A percentile compares a stretch with the other conserved stretches of the same genome.
phyloP scores from a whole-genome alignment of 35 echinoderm and acorn worm species.

The Apostichopus californicus region DNA sequence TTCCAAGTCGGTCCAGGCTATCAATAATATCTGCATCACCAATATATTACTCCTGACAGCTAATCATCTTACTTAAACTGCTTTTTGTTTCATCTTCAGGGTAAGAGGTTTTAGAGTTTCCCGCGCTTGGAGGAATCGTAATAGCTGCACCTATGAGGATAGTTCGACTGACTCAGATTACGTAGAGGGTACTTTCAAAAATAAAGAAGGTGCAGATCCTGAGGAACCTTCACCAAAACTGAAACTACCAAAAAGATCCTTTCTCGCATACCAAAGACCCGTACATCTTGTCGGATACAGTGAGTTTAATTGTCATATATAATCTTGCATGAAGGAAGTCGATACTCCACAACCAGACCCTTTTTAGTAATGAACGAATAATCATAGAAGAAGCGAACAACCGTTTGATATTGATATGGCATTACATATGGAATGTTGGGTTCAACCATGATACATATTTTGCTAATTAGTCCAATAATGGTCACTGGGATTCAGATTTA shows the following conservation, averaged over 20 bases:
- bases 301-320: not conserved
- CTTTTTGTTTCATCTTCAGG: not conserved
- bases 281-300: not conserved
- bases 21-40: too few relatives aligned
- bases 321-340: not conserved
- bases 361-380: not conserved
- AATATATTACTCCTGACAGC: too few relatives aligned
- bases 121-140: not conserved
- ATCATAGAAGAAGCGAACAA: not conserved
- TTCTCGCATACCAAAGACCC: not conserved
- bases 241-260: not conserved
- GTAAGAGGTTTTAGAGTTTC: not conserved
- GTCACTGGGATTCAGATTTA: too few relatives aligned
- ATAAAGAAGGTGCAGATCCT: not conserved
- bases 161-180: slow-evolving; percentile 6
- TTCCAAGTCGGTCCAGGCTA: too few relatives aligned
- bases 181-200: too few relatives aligned
- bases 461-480: too few relatives aligned
- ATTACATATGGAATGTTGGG: not conserved
- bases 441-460: not conserved
- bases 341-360: not conserved
- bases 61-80: too few relatives aligned
- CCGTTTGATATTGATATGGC: not conserved
- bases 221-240: not conserved
- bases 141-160: not conserved